These are phyloP conservation scores for Athetis lepigone DNA, from an alignment of 2,888 invertebrate genomes.

Conservation along the genomic window DNA sequence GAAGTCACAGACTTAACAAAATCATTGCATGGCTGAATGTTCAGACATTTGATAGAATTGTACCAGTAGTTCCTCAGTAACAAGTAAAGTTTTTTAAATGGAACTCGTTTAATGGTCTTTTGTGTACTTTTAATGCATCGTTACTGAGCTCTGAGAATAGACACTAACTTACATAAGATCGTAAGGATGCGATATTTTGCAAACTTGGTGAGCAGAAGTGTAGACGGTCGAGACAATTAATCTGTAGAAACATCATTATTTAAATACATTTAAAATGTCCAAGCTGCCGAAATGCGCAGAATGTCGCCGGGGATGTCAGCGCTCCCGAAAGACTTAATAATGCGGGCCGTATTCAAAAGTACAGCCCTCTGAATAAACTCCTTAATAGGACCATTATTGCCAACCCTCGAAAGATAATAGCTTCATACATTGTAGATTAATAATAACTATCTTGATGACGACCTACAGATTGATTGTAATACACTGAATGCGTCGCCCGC, in stretches of 20 bases:
- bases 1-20: constrained; percentile 14
- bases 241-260: not conserved
- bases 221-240: not conserved
- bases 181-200: not conserved
- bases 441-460: too few species aligned
- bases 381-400: too few species aligned
- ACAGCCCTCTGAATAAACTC: too few species aligned
- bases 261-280: too few species aligned
- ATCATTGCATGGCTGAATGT: constrained; percentile 1
- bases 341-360: too few species aligned
- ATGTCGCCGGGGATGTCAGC: too few species aligned
- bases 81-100: constrained; percentile 19
- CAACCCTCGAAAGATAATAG: too few species aligned
- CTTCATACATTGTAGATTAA: too few species aligned
- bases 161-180: constrained; percentile 10
- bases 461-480: not conserved
- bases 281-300: too few species aligned
- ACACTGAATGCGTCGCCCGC: not conserved
- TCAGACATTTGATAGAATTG: constrained; percentile 12
- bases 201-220: not conserved
- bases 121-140: not conserved
- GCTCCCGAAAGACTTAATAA: too few species aligned
- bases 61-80: constrained; percentile 16
- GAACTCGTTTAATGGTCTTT: too few species aligned
- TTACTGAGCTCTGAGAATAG: constrained; percentile 10